Base-by-base conservation (phyloP, 2,888 invertebrate genomes). In the Temnothorax unifasciatus region DNA sequence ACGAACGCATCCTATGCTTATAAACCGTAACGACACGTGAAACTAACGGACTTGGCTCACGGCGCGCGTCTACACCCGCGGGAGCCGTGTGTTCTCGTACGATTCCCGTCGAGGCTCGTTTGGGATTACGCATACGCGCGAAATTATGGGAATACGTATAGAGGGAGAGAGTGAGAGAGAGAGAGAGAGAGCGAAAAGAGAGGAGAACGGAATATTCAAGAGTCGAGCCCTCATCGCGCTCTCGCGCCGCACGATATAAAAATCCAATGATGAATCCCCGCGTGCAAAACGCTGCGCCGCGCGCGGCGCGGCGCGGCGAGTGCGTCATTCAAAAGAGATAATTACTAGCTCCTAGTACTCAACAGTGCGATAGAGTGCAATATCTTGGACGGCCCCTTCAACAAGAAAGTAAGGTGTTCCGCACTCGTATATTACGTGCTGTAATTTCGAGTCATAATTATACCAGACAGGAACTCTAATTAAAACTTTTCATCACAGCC, bases 1-100 rank as follows among this genome's bases (percentile, higher is more conserved):
- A 91, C 92, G 90, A 92, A 92, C 90, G 90, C 92, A 93, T 93
- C 93, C 91, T 88, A 92, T 91, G 93, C 91, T 93, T 93, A 93
- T 93, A 92, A 93, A 93, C 92, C 93, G 93, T 93, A 93, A 93
- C 93, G 93, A 93, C 93, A 92, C 92, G 92, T 92, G 92, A 93
- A 92, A 92, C 91, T 93, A 94, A 93, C 93, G 93, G 93, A 87
- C 86, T 89, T 84, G 82, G 87, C 88, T 86, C 74, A 76, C 84
- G 75, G 87, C 47, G 47, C 87, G 86, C 88, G 90, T 92, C 90
- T 88, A 88, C 90, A 90, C 91, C 89, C 88, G 89, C 88, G 74
- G 87, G 84, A 86, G 83, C 85, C 82, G 83, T 85, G 52, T 41
- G 66, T 81, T 83, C 81, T 57, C 81, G 64, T 73, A 83, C 74